Evolutionary conservation across 2,797 vertebrate genomes (phyloP), one percentile per base, ranked within the genome.

Genomic region (Scolopax rusticola): DNA sequence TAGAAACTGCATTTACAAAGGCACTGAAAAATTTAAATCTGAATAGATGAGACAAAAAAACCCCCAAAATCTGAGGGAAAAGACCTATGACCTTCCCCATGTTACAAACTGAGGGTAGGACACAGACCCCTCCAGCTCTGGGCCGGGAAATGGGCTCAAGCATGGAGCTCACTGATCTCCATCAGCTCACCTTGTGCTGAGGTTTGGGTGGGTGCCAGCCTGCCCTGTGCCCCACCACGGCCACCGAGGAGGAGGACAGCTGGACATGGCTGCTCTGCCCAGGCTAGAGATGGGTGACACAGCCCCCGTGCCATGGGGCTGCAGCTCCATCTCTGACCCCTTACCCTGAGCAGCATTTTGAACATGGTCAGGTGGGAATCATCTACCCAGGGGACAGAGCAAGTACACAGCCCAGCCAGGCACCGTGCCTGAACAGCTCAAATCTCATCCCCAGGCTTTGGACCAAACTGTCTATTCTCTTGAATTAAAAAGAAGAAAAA

Each of bases 331-430:
- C 40, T 32, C n/a, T 7, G 30, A 33, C n/a, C 48, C 3, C 0
- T 6, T 28, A 48, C 2, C 1, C 32, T 4, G 23, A 68, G 84
- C 20, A 9, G 30, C 1, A 0, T 14, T 40, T n/a, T 0, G 2
- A 38, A 36, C 13, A 15, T 1, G 2, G 27, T 23, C 1, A 2
- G 33, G 75, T 11, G 21, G 47, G 21, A 78, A 45, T 41, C 54
- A 57, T 20, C 30, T 10, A 25, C 30, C 36, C 48, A 41, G 38
- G 30, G 43, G 14, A 50, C 47, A 40, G 13, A 76, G 45, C 20
- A 56, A 80, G 51, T 1, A 32, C 1, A 27, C 24, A 45, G 36
- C 51, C 7, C 28, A 11, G 32, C 24, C 36, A 50, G 41, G 28
- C 74, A 75, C 33, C 1, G 1, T 20, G 33, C 54, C 36, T 10